A percentile compares a stretch with the other conserved stretches of the same genome.
Evolutionary conservation across 2,797 vertebrate genomes (phyloP).

Genomic region (Pterois miles): DNA sequence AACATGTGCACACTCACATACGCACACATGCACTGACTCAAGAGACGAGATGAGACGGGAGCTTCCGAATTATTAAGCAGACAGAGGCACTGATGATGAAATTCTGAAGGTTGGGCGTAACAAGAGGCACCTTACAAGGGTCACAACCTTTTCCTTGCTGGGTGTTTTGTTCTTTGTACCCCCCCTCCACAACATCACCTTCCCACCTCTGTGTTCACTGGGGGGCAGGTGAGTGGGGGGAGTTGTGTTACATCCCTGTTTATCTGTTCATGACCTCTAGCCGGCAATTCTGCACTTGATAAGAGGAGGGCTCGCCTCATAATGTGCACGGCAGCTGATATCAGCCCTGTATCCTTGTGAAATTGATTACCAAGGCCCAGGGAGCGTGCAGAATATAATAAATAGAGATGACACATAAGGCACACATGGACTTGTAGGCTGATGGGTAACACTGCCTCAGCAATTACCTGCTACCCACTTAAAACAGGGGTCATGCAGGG

Average conservation of each 20-base stretch:
- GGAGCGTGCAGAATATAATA: conserved; percentile 94
- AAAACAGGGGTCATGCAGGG: conserved; percentile 84
- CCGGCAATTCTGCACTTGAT: conserved; percentile 99
- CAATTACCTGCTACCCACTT: conserved; percentile 88
- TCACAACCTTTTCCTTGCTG: conserved; percentile 89
- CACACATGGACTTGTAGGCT: conserved; percentile 81
- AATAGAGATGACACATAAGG: conserved; percentile 91
- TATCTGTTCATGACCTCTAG: conserved; percentile 99
- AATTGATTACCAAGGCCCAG: conserved; percentile 92
- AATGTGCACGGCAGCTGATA: conserved; percentile 90
- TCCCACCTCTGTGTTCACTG: conserved; percentile 79
- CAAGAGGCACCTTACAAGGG: conserved; percentile 98
- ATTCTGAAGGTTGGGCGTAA: conserved; percentile 99
- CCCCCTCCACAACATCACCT: conserved; percentile 75
- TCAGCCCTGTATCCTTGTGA: conserved; percentile 93
- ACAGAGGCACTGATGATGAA: conserved; percentile 96
- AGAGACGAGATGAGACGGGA: conserved; percentile 89
- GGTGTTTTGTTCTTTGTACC: conserved; percentile 81
- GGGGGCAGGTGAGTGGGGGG: conserved; percentile 76
- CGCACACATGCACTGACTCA: conserved; percentile 62
- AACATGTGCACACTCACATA: conserved; percentile 62
- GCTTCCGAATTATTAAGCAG: conserved; percentile 97
- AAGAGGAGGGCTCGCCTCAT: conserved; percentile 91
- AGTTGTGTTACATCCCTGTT: conserved; percentile 96
- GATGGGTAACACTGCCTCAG: conserved; percentile 84